Conservation (phyloP, 37 sponge, comb jelly and placozoan species). For the Agelas oroides region DNA sequence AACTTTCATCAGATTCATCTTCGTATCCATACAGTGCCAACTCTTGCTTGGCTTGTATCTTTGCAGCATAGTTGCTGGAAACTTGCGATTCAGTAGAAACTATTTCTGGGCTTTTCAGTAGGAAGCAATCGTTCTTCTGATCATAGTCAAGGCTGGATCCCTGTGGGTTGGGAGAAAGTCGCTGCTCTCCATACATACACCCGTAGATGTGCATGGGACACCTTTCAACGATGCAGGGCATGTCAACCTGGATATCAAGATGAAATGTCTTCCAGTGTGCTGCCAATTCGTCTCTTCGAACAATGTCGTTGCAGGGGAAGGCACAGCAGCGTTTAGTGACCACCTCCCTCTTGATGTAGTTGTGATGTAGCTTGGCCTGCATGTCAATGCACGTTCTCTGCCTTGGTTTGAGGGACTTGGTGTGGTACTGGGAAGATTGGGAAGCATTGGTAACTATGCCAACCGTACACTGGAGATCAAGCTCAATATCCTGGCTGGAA, state of each 20-base stretch:
- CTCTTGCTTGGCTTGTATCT: conserved; percentile 62
- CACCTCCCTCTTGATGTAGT: background rate
- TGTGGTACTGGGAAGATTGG: background rate
- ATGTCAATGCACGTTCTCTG: background rate
- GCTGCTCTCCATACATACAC: conserved; percentile 23
- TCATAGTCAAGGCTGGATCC: conserved; percentile 34
- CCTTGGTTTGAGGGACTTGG: background rate
- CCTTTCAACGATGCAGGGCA: conserved; percentile 10
- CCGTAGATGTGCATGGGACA: conserved; percentile 64
- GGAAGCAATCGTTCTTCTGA: background rate
- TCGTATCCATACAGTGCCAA: conserved; percentile 63
- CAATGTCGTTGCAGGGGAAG: conserved; percentile 49
- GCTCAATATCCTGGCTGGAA: too few species aligned
- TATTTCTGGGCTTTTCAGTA: background rate
- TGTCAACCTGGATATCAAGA: conserved; percentile 25
- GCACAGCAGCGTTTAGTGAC: background rate
- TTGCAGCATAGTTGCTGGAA: conserved; percentile 18
- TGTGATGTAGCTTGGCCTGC: background rate
- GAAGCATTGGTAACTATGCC: background rate
- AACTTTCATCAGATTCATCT: conserved; percentile 41
- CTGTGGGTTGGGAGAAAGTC: conserved; percentile 18
- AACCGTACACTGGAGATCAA: too few species aligned
- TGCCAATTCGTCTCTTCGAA: conserved; percentile 56
- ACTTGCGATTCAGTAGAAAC: background rate
- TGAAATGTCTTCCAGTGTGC: conserved; percentile 54